Evolutionary conservation across 1,140 invertebrate species (phyloP).

Genomic region (Gonatopus flavifemur): DNA sequence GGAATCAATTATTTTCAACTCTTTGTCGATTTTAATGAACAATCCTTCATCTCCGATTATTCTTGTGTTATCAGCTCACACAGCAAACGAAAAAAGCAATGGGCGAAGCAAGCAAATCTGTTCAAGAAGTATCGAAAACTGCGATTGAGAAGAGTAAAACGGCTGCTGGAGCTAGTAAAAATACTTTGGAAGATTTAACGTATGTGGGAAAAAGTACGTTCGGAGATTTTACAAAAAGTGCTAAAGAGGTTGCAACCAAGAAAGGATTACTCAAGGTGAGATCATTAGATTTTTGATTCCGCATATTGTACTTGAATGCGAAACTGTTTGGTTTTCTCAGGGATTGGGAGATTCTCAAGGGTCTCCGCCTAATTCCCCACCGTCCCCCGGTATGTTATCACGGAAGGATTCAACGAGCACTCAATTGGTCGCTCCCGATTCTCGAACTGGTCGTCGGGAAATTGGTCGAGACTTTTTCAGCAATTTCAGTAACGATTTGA

Average conservation of each 20-base stretch:
- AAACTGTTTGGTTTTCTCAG: slow-evolving; percentile 38
- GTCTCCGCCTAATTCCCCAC: slow-evolving; percentile 38
- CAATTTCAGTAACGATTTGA: slow-evolving; percentile 85
- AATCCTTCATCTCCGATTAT: neutral
- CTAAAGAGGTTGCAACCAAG: slow-evolving; percentile 82
- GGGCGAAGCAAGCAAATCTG: slow-evolving; percentile 79
- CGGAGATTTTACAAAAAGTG: slow-evolving; percentile 87
- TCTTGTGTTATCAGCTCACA: slow-evolving; percentile 65
- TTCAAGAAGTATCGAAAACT: slow-evolving; percentile 79
- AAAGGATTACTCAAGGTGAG: slow-evolving; percentile 80
- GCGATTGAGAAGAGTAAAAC: slow-evolving; percentile 85
- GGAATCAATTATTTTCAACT: neutral
- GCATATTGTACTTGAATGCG: too few relatives aligned
- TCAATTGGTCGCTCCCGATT: slow-evolving; percentile 50
- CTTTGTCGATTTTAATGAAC: neutral
- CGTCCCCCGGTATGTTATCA: slow-evolving; percentile 29
- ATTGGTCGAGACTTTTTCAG: slow-evolving; percentile 84
- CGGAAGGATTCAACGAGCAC: slow-evolving; percentile 51
- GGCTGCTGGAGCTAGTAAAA: slow-evolving; percentile 83
- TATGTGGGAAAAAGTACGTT: slow-evolving; percentile 85
- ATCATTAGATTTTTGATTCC: neutral
- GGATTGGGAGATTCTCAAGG: slow-evolving; percentile 53
- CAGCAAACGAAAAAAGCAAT: slow-evolving; percentile 86
- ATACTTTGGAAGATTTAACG: slow-evolving; percentile 83
- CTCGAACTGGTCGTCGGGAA: slow-evolving; percentile 43